A percentile compares a stretch with the other conserved stretches of the same genome.
Conservation (phyloP, 2,888 invertebrate species). For the Tholera decimalis region DNA sequence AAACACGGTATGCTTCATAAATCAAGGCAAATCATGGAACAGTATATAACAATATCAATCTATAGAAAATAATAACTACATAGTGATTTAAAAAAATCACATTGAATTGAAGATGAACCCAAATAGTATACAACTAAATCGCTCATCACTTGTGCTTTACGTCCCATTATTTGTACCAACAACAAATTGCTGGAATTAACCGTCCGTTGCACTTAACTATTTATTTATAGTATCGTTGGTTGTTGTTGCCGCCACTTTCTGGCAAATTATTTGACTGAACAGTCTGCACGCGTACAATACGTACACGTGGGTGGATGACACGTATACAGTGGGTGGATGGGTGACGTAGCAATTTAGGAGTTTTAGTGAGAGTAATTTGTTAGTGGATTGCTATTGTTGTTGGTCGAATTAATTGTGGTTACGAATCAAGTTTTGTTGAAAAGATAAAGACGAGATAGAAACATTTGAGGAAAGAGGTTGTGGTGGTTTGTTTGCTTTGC, state of each 20-base stretch:
- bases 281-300: conserved; percentile 64
- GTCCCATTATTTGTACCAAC: conserved; percentile 62
- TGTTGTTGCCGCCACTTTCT: conserved; percentile 70
- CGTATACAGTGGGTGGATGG: too few species aligned
- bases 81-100: neutral
- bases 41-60: too few species aligned
- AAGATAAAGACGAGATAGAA: too few species aligned
- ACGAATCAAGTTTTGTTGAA: conserved; percentile 6
- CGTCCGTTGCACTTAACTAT: conserved; percentile 80
- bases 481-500: too few species aligned
- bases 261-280: conserved; percentile 66
- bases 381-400: neutral
- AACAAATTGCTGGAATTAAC: conserved; percentile 83
- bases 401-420: conserved; percentile 7
- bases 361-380: conserved; percentile 27
- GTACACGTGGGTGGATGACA: too few species aligned
- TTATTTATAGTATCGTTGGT: conserved; percentile 77
- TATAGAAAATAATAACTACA: too few species aligned
- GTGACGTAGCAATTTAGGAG: conserved; percentile 33
- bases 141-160: conserved; percentile 44
- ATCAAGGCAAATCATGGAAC: too few species aligned
- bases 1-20: too few species aligned
- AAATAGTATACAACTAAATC: conserved; percentile 18
- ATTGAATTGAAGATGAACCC: too few species aligned
- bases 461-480: too few species aligned